phyloP scores from a whole-genome alignment of 1,140 invertebrate species.

The Gyrodactylus salaris region DNA sequence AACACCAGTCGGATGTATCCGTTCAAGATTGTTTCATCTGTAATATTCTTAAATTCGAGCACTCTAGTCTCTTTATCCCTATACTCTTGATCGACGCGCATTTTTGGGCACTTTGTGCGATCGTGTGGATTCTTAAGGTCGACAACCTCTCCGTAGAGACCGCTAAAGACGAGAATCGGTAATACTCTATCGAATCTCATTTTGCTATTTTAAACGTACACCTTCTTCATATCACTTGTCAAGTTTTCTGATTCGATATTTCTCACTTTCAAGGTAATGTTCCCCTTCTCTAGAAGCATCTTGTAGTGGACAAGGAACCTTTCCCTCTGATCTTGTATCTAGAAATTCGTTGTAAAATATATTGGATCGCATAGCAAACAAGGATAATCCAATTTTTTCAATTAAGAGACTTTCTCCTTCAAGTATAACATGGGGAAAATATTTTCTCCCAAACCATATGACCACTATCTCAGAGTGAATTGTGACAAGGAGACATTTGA shows the following conservation, averaged over 20 bases:
- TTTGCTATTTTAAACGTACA: not conserved
- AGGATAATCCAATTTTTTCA: too few species aligned
- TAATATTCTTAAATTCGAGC: not conserved
- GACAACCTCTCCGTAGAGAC: not conserved
- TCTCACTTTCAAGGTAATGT: not conserved
- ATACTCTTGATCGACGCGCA: not conserved
- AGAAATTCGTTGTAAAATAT: too few species aligned
- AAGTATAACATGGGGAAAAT: too few species aligned
- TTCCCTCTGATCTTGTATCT: not conserved
- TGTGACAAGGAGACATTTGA: too few species aligned
- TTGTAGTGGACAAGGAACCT: not conserved
- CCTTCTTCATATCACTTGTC: not conserved
- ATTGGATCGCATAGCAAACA: too few species aligned
- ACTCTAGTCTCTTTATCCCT: not conserved
- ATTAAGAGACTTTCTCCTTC: too few species aligned
- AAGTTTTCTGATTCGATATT: not conserved
- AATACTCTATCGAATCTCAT: not conserved
- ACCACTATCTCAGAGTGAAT: too few species aligned
- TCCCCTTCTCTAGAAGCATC: not conserved
- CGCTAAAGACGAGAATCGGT: not conserved
- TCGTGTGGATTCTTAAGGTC: not conserved
- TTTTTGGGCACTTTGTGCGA: not conserved
- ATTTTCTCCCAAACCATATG: too few species aligned
- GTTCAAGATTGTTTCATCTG: not conserved
- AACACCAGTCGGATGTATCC: not conserved